Base-by-base conservation (phyloP, 2,797 vertebrate species). In the Phrynocephalus vlangalii region DNA sequence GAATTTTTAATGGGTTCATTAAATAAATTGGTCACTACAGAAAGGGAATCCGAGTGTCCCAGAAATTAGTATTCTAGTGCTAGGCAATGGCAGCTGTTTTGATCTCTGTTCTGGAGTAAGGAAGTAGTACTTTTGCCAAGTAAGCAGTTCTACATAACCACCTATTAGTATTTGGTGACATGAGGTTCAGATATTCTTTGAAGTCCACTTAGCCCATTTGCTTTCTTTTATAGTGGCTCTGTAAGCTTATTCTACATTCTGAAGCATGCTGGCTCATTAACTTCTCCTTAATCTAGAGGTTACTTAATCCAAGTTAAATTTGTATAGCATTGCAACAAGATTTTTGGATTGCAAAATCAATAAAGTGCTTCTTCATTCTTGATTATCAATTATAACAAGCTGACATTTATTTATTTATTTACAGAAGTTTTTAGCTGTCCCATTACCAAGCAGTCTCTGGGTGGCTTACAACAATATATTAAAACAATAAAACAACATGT, bases 91-190 rank as follows among this genome's bases (percentile, higher is more conserved):
- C 85, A 79, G 67, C 48, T 86, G 50, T 71, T 79, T 50, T 26
- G 30, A 8, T 22, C 38, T 71, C 52, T 50, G 71, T 44, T 72
- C 26, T 86, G 77, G 78, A 86, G 7, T 60, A 67, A 71, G 50
- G 26, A 13, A 71, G 67, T 50, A 48, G 70, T 50, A 28, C 26
- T n/a, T 82, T 70, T 70, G 81, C 81, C 67, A 71, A 52, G 33
- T 38, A 86, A 72, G 16, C 24, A 76, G 24, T 68, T 48, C 24
- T 71, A 38, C 30, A 79, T 79, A 71, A 70, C 77, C 48, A 70
- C n/a, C 79, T 15, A 79, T 79, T 86, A 86, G 30, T 30, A 71
- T 79, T 86, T 85, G 44, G 30, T 70, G 13, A 70, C 33, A 70
- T 79, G n/a, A 70, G n/a, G 68, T 85, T 28, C n/a, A 70, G 30